phyloP scores from a whole-genome alignment of 1,140 invertebrate species.

The Drosophila tristis region DNA sequence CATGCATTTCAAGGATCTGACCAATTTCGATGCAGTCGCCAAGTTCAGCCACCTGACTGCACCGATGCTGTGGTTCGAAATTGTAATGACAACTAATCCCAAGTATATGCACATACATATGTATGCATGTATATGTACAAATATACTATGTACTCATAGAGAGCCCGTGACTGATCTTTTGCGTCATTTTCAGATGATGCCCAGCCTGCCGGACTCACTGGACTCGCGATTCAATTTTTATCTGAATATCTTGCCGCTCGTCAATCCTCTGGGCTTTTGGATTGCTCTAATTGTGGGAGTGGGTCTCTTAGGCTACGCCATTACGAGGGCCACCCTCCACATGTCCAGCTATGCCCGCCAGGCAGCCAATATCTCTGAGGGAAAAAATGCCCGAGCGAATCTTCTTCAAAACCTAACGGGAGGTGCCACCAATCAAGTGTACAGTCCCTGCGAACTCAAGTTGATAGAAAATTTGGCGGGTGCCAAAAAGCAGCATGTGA shows the following conservation, averaged over 20 bases:
- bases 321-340: slow-evolving; percentile 75
- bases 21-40: slow-evolving; percentile 86
- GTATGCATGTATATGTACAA: neutral
- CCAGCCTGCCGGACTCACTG: slow-evolving; percentile 87
- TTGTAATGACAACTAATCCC: slow-evolving; percentile 88
- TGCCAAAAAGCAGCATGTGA: slow-evolving; percentile 50
- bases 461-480: slow-evolving; percentile 55
- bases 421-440: slow-evolving; percentile 46
- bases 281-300: slow-evolving; percentile 86
- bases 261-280: slow-evolving; percentile 87
- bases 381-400: slow-evolving; percentile 64
- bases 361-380: slow-evolving; percentile 55
- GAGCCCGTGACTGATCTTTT: neutral
- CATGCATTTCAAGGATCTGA: slow-evolving; percentile 90
- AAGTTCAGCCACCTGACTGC: slow-evolving; percentile 89
- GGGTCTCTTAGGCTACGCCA: slow-evolving; percentile 84
- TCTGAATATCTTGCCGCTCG: slow-evolving; percentile 88
- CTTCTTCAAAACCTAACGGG: slow-evolving; percentile 47
- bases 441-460: slow-evolving; percentile 70
- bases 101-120: neutral
- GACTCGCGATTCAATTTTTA: slow-evolving; percentile 89
- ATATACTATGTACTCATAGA: too few species aligned
- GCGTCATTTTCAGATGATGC: slow-evolving; percentile 87
- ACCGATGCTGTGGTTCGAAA: slow-evolving; percentile 93
- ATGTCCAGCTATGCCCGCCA: slow-evolving; percentile 65